Evolutionary conservation across 2,113 vertebrate species (phyloP).

Genomic region (Apodemus speciosus): DNA sequence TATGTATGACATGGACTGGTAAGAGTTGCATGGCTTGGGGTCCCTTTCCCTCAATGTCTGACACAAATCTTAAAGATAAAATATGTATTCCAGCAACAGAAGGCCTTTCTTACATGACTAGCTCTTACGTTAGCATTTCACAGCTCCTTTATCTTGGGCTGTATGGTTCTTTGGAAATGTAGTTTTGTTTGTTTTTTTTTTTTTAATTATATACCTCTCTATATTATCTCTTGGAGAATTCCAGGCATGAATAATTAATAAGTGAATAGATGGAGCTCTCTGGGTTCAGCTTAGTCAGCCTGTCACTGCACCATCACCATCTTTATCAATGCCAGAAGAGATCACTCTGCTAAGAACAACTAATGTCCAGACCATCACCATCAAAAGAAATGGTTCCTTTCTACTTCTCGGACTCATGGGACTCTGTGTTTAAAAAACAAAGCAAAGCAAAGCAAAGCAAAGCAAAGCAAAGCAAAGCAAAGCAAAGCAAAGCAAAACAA

Average conservation of each 20-base stretch:
- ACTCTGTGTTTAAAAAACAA: neutral
- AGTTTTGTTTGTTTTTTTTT: neutral
- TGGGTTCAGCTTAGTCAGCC: conserved; percentile 49
- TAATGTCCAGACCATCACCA: neutral
- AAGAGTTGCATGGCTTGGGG: neutral
- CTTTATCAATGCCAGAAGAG: conserved; percentile 28
- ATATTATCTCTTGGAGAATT: conserved; percentile 55
- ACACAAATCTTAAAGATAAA: conserved; percentile 47
- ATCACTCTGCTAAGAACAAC: neutral
- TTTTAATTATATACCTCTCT: neutral
- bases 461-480: neutral
- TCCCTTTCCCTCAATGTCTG: conserved; percentile 27
- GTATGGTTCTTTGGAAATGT: neutral
- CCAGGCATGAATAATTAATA: conserved; percentile 70
- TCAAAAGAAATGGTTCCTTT: conserved; percentile 27
- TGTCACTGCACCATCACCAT: neutral
- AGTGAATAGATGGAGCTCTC: neutral
- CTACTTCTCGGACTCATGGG: neutral
- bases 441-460: neutral
- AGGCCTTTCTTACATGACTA: neutral
- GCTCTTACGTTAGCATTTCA: neutral
- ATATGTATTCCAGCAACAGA: neutral
- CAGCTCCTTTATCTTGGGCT: neutral
- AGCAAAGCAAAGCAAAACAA: neutral
- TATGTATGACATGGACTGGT: neutral